Base-by-base conservation (phyloP, 2,113 vertebrate genomes). In the Cololabis saira region DNA sequence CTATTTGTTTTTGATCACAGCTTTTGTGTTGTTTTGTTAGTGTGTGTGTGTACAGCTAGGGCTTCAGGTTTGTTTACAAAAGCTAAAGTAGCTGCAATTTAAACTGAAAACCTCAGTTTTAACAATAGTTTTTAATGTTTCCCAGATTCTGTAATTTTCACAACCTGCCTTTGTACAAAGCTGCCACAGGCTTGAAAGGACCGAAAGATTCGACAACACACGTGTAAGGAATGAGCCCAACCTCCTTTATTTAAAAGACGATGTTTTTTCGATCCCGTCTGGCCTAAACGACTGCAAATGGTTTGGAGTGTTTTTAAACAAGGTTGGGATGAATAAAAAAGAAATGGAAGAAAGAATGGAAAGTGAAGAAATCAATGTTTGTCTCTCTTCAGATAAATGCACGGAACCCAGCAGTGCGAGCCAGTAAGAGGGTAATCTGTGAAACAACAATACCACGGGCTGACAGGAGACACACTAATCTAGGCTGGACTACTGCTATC, bases 361-460 rank as follows among this genome's bases (percentile, higher is more conserved):
- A 69, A 55, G 69, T 82, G 72, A 66, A 83, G 74, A 85, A 89
- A 90, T 87, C 87, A 87, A 87, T 90, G 85, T 82, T 81, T 79
- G 74, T 80, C 61, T 84, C 68, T 77, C 77, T 74, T 79, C 73
- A 80, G 87, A 87, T 87, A 84, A 89, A 88, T 88, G 84, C 63
- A 71, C 56, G 48, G 62, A 82, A 77, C 76, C 71, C 2, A 24
- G 67, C 60, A 45, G 71, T 66, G 64, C 73, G 48, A 68, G 74
- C 67, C 59, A 24, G 85, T 82, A 75, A 83, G 67, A 87, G 77
- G 61, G 81, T 86, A 89, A 91, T 91, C 84, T 88, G 70, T 71
- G 86, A 71, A 81, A 84, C 86, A 78, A 90, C 89, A 90, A 88
- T 87, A 80, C 78, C 59, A 17, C 22, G 69, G 83, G 78, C 71